A percentile compares a stretch with the other conserved stretches of the same genome.
Conservation (phyloP, 2,888 invertebrate species). For the Latrodectus hesperus region DNA sequence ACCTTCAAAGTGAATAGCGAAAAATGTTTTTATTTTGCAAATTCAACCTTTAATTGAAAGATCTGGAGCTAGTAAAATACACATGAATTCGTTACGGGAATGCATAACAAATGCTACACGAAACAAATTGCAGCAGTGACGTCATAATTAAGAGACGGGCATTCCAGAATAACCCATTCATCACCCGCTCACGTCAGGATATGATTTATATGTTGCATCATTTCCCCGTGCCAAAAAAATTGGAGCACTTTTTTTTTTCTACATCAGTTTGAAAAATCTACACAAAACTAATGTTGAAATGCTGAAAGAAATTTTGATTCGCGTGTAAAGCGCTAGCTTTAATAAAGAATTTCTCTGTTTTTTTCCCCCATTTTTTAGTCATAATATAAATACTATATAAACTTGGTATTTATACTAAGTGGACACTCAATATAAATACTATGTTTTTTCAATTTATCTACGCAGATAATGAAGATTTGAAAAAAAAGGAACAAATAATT, state of each 20-base stretch:
- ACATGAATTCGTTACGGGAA: constrained; percentile 13
- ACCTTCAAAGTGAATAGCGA: no score
- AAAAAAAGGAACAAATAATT: no score
- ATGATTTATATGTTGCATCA: constrained; percentile 59
- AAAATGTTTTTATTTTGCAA: no score
- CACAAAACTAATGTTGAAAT: constrained; percentile 29
- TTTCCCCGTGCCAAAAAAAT: constrained; percentile 36
- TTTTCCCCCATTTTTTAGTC: not conserved
- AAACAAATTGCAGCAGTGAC: constrained; percentile 12
- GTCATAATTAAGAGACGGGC: constrained; percentile 36
- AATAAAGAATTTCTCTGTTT: not conserved
- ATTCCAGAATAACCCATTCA: constrained; percentile 39
- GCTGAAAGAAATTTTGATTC: constrained; percentile 20
- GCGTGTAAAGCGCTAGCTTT: no score
- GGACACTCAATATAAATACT: no score
- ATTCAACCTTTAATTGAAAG: no score
- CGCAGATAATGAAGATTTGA: no score
- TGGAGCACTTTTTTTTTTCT: constrained; percentile 18
- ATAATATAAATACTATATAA: not conserved
- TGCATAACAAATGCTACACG: constrained; percentile 35
- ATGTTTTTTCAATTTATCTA: no score
- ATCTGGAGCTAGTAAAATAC: no score
- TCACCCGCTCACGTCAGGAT: constrained; percentile 54
- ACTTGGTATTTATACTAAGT: no score
- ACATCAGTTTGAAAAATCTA: constrained; percentile 4